phyloP scores from a whole-genome alignment of 2,797 vertebrate species.

The Galago senegalensis region DNA sequence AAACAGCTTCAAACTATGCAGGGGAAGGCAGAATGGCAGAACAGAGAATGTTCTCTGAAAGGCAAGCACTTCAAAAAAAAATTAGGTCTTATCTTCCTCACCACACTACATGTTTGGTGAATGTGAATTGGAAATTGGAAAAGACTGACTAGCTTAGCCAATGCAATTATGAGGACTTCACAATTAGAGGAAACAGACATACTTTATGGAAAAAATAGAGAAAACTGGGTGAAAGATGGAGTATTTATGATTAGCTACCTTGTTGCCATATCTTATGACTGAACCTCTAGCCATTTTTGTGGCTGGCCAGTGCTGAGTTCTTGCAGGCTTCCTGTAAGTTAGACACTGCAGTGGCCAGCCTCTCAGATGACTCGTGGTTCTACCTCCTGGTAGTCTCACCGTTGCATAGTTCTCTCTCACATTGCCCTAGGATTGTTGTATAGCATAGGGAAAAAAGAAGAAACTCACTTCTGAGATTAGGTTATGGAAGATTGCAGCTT shows the following conservation, averaged over 20 bases:
- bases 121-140: constrained; percentile 40
- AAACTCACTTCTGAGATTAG: neutral
- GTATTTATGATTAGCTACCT: neutral
- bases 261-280: neutral
- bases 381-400: neutral
- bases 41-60: constrained; percentile 27
- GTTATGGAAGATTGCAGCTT: neutral
- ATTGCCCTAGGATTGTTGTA: neutral
- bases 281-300: neutral
- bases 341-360: neutral
- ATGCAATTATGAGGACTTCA: neutral
- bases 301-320: neutral
- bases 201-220: neutral
- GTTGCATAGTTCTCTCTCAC: neutral
- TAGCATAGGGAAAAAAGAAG: neutral
- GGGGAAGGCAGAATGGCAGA: neutral
- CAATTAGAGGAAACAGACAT: neutral
- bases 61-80: constrained; percentile 40
- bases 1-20: neutral
- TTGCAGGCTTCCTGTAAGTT: neutral
- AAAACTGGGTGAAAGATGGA: neutral
- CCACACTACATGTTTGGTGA: neutral
- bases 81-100: constrained; percentile 20
- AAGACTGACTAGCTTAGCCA: constrained; percentile 27
- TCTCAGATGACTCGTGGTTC: neutral